Conservation (phyloP, 2,797 vertebrate species). For the Enteromius unitaeniatus region DNA sequence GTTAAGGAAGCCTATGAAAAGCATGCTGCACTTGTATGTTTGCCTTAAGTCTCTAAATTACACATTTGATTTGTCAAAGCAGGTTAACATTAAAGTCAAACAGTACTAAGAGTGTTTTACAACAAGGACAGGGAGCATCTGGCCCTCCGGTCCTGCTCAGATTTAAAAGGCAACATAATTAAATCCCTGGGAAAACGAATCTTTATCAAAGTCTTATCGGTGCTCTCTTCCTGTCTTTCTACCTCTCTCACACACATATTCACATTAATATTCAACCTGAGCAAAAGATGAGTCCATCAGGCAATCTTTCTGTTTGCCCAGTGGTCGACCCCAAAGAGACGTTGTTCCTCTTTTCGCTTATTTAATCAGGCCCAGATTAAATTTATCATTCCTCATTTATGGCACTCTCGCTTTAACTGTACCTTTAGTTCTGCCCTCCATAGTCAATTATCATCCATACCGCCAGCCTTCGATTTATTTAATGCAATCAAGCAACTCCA, state of each 20-base stretch:
- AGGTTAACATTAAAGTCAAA: constrained; percentile 33
- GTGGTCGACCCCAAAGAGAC: constrained; percentile 49
- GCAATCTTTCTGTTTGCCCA: constrained; percentile 51
- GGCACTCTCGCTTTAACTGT: constrained; percentile 55
- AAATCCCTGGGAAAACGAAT: constrained; percentile 59
- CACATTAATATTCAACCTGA: constrained; percentile 59
- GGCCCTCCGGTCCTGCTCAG: constrained; percentile 46
- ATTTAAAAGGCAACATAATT: constrained; percentile 62
- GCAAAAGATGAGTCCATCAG: constrained; percentile 52
- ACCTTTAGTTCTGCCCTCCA: constrained; percentile 60
- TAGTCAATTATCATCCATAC: constrained; percentile 56
- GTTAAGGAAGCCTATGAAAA: constrained; percentile 6
- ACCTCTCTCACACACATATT: constrained; percentile 20
- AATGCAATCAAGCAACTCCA: constrained; percentile 51
- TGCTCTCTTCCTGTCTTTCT: constrained; percentile 41
- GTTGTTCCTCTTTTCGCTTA: constrained; percentile 50
- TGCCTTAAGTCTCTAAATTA: constrained; percentile 9
- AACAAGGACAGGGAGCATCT: constrained; percentile 51
- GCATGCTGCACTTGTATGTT: background rate
- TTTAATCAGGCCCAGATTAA: constrained; percentile 67
- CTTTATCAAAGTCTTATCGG: constrained; percentile 61
- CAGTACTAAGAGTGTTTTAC: constrained; percentile 39
- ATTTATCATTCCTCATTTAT: constrained; percentile 63
- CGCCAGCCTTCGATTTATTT: constrained; percentile 48
- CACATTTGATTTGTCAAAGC: constrained; percentile 18